Conservation (phyloP, 2,888 invertebrate genomes). For the Caenorhabditis virilis region DNA sequence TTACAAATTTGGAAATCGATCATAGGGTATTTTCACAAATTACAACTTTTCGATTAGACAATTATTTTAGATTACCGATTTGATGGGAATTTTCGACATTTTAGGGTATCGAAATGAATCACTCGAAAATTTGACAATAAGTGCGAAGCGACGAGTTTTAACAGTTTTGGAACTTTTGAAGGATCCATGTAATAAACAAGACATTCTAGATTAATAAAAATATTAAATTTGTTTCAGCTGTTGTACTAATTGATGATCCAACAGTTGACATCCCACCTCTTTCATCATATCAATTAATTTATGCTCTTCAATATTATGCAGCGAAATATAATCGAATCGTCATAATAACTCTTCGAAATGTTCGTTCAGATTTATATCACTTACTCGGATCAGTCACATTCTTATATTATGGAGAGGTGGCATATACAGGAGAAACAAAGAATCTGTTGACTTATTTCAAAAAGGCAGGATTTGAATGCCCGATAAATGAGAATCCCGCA, state of each 20-base stretch:
- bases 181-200: conserved; percentile 80
- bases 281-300: conserved; percentile 90
- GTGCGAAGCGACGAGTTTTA: conserved; percentile 86
- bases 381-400: conserved; percentile 89
- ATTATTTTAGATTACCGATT: conserved; percentile 74
- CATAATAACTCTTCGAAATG: conserved; percentile 88
- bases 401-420: conserved; percentile 82
- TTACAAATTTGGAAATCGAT: conserved; percentile 35
- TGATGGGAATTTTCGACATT: conserved; percentile 88
- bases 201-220: background rate
- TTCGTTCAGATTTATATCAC: conserved; percentile 90
- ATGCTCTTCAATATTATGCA: conserved; percentile 84
- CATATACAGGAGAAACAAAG: conserved; percentile 77
- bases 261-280: conserved; percentile 91
- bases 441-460: conserved; percentile 93
- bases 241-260: conserved; percentile 78
- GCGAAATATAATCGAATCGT: conserved; percentile 89
- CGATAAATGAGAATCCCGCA: conserved; percentile 92
- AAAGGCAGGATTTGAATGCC: conserved; percentile 92
- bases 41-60: background rate
- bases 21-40: too few relatives aligned
- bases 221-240: conserved; percentile 40
- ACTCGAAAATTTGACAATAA: conserved; percentile 82
- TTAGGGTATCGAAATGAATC: conserved; percentile 83
- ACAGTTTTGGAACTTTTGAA: conserved; percentile 90